Evolutionary conservation across 37 sponge, comb jelly and placozoan species (phyloP), one percentile per base, ranked within the genome.

Genomic region (Sycon ciliatum): DNA sequence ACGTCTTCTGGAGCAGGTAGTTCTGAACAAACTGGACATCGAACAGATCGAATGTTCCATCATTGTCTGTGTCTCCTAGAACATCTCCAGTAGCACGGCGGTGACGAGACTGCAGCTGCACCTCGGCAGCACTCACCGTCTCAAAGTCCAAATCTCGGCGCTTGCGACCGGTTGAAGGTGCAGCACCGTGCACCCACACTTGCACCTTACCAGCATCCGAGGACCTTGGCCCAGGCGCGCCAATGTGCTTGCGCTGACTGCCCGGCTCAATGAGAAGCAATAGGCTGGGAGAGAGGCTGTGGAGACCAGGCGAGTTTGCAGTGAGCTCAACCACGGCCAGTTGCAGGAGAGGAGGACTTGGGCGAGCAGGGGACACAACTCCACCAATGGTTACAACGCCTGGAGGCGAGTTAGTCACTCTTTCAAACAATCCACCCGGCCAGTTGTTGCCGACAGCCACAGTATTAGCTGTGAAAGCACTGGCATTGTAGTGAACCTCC

Each of bases 371-470:
- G 63, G 22, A 22, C 31, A 24, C 73, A 1, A 57, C 20, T 1
- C 73, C 73, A 30, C 23, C 33, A 18, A 73, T 22, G 3, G 35
- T 34, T 37, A 73, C 60, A 32, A 28, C 73, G 11, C 73, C 73
- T 33, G 37, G 36, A 11, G 38, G 38, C 4, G 73, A 32, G 27
- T 73, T 54, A 9, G 38, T 73, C 27, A 28, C 36, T 33, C 36
- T 39, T 28, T 34, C 3, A 34, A 34, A 73, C 60, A 73, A 29
- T 34, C 73, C 73, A 42, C 49, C 49, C 9, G 49, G 49, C 49
- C 49, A 42, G 49, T 42, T 13, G 13, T 42, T 42, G 13, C 49
- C 49, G 13, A 18, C 13, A 42, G 49, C 13, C 13, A 42, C 49
- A 42, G 49, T 18, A 9, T 18, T 18, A 9, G 49, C 49, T 42